phyloP scores from a whole-genome alignment of 2,797 vertebrate species.

The Parambassis ranga region DNA sequence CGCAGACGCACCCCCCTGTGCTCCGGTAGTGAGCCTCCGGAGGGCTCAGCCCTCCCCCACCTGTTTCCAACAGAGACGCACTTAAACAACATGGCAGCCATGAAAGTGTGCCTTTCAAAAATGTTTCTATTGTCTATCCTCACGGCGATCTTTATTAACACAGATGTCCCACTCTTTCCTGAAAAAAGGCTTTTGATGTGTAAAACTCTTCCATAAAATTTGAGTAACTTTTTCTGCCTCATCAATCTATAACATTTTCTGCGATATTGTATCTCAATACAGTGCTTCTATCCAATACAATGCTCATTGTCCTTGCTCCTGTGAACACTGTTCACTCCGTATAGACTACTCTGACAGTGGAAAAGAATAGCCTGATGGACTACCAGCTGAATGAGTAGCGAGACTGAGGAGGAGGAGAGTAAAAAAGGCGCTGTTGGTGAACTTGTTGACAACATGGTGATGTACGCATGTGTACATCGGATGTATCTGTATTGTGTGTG shows the following conservation, averaged over 20 bases:
- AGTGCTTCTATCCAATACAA: slow-evolving; percentile 1
- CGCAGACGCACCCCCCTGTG: too few relatives aligned
- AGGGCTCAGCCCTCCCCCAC: too few relatives aligned
- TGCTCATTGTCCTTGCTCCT: slow-evolving; percentile 12
- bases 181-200: too few relatives aligned
- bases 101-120: too few relatives aligned
- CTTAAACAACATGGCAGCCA: too few relatives aligned
- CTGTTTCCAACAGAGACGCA: too few relatives aligned
- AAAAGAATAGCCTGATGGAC: slow-evolving; percentile 42
- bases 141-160: too few relatives aligned
- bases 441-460: slow-evolving; percentile 39
- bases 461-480: background rate
- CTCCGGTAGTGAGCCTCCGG: too few relatives aligned
- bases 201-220: background rate
- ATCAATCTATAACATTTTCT: background rate
- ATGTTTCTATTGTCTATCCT: too few relatives aligned
- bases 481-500: background rate
- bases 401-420: slow-evolving; percentile 24
- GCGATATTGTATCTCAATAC: background rate
- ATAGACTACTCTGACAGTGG: slow-evolving; percentile 31
- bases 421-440: slow-evolving; percentile 20
- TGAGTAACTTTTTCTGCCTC: background rate
- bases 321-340: slow-evolving; percentile 12
- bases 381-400: slow-evolving; percentile 22
- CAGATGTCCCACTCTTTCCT: too few relatives aligned